These are phyloP conservation scores for Limenitis camilla DNA, from an alignment of 2,888 invertebrate species.

Conservation along the genomic window DNA sequence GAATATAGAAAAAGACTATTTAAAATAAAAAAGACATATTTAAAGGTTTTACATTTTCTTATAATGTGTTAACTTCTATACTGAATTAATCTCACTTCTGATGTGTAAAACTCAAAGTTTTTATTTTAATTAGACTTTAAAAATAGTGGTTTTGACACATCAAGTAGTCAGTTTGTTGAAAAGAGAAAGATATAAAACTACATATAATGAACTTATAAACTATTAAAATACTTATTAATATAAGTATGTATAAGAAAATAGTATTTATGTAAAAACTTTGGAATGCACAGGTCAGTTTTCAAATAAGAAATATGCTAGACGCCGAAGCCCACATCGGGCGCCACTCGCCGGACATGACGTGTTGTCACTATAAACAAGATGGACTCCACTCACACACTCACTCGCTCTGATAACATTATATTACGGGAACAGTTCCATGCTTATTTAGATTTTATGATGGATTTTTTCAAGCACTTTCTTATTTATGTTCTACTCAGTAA, in stretches of 20 bases:
- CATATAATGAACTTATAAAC: not conserved
- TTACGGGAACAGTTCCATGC: constrained; percentile 20
- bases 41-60: too few species aligned
- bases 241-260: constrained; percentile 20
- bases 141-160: too few species aligned
- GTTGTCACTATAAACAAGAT: constrained; percentile 55
- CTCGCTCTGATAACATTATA: constrained; percentile 18
- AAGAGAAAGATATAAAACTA: too few species aligned
- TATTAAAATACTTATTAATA: not conserved
- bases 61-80: too few species aligned
- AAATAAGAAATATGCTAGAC: constrained; percentile 45
- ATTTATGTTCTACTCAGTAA: not conserved
- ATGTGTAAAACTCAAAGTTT: too few species aligned
- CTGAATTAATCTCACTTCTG: too few species aligned
- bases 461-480: constrained; percentile 2
- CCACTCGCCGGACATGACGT: constrained; percentile 41
- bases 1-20: too few species aligned
- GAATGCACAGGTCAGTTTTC: constrained; percentile 26
- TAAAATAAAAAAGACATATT: too few species aligned
- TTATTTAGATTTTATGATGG: constrained; percentile 19
- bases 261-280: constrained; percentile 25
- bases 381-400: constrained; percentile 15
- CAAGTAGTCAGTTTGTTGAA: not conserved
- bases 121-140: too few species aligned
- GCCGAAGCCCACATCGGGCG: constrained; percentile 38